Evolutionary conservation across 2,113 vertebrate species (phyloP), one percentile per base, ranked within the genome.

Genomic region (Barnardius zonarius): DNA sequence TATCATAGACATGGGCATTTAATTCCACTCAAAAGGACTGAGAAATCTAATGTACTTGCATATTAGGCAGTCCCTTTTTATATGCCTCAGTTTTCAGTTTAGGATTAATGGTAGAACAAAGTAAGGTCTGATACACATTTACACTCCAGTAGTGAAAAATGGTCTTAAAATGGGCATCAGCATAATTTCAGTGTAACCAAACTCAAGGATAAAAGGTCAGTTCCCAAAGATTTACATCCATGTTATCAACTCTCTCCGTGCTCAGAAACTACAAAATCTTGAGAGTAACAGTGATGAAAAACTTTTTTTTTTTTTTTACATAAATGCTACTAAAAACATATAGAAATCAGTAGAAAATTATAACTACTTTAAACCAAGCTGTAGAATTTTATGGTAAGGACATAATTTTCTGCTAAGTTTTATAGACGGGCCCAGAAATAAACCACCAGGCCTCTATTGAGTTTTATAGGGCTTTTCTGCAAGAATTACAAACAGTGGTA

Each of bases 371-470:
- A 95, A 97, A 96, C 76, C 35, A 83, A 87, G 85, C 83, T 81
- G 66, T 81, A 93, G 88, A 88, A 86, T 93, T 97, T 96, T 96
- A 96, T 52, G 73, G 72, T 74, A 93, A 90, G 83, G 76, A 96
- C 75, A 92, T 97, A 94, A 96, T 96, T 96, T 97, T 97, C 93
- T 95, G 83, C 92, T 86, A 97, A 83, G 68, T 95, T 96, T 95
- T 95, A 97, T 86, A 83, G 93, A 83, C 2, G 6, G 74, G 76
- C 90, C 79, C 82, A 96, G 92, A 94, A 95, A 97, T 95, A 97
- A 97, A 96, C 80, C 87, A 86, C 94, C 79, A 94, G 88, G 86
- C 69, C 93, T 90, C 90, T 75, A 81, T 75, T 88, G 85, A 95
- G 80, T 90, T 96, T 96, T 96, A 92, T 82, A 61, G 85, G 85